These are phyloP conservation scores for Uromys caudimaculatus DNA, from an alignment of 2,797 vertebrate species.

Conservation along the genomic window DNA sequence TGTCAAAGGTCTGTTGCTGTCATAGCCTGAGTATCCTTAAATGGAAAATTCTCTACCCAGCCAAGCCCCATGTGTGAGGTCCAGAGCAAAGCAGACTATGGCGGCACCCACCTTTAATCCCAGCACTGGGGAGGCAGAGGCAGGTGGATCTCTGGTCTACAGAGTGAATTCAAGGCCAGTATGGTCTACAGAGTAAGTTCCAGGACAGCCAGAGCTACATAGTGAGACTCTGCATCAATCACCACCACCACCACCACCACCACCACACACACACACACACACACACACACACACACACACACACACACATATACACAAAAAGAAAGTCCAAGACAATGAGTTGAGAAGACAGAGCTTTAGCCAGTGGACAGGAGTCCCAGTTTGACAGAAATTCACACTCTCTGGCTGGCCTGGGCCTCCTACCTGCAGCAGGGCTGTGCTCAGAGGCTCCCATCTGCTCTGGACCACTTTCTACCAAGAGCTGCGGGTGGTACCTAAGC, in stretches of 20 bases:
- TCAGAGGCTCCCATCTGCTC: not conserved
- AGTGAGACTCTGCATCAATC: not conserved
- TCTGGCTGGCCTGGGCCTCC: not conserved
- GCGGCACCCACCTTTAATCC: not conserved
- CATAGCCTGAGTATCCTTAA: not conserved
- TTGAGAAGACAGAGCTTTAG: not conserved
- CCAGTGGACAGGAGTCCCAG: not conserved
- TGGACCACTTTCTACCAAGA: fast-evolving
- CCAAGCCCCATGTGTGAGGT: not conserved
- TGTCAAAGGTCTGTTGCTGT: no score
- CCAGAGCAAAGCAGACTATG: not conserved
- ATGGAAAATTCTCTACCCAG: not conserved
- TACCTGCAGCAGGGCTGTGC: fast-evolving
- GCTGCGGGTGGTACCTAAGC: not conserved
- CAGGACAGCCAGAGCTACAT: not conserved
- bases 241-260: no score
- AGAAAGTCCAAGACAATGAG: not conserved
- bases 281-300: not conserved
- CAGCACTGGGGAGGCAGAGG: not conserved
- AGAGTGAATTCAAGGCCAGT: not conserved
- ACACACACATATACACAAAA: no score
- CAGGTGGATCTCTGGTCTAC: not conserved
- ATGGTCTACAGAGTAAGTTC: not conserved
- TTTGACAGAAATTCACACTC: not conserved
- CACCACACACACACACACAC: no score